A percentile compares a stretch with the other conserved stretches of the same genome.
Conservation (phyloP, 2,888 invertebrate species). For the Drosophila affinis region DNA sequence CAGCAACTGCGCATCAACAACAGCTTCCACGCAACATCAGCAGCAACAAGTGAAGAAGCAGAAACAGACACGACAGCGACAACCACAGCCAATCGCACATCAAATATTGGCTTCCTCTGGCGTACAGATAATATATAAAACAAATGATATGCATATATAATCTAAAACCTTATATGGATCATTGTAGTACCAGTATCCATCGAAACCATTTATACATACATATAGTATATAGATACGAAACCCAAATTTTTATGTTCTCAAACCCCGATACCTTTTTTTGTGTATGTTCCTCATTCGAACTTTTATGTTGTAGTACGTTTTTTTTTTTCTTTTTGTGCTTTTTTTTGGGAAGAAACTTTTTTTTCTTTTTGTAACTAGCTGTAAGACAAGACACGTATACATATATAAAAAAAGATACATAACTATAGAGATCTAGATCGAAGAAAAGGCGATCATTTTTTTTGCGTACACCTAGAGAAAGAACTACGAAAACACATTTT, state of each 20-base stretch:
- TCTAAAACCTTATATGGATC: conserved; percentile 28
- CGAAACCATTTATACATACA: conserved; percentile 21
- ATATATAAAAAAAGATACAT: conserved; percentile 30
- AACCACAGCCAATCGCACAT: conserved; percentile 19
- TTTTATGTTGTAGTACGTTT: conserved; percentile 62
- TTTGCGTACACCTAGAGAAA: conserved; percentile 58
- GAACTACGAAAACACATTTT: conserved; percentile 51
- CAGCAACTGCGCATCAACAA: conserved; percentile 43
- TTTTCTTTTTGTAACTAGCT: conserved; percentile 55
- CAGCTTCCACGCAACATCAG: conserved; percentile 24
- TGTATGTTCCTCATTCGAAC: conserved; percentile 65
- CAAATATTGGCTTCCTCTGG: conserved; percentile 55
- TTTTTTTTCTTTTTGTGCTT: conserved; percentile 64
- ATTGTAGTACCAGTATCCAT: conserved; percentile 38
- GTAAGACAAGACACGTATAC: conserved; percentile 40
- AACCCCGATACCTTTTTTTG: conserved; percentile 48
- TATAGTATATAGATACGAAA: conserved; percentile 9
- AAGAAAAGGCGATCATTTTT: conserved; percentile 44
- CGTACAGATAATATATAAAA: conserved; percentile 50
- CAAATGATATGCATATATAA: conserved; percentile 29
- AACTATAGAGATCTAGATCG: conserved; percentile 26
- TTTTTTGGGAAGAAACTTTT: conserved; percentile 54
- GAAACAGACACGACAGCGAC: conserved; percentile 28
- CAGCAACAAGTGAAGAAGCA: conserved; percentile 25
- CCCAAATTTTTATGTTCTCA: conserved; percentile 51